Evolutionary conservation across 1,140 invertebrate genomes (phyloP), one percentile per base, ranked within the genome.

Genomic region (Nebria ingens): DNA sequence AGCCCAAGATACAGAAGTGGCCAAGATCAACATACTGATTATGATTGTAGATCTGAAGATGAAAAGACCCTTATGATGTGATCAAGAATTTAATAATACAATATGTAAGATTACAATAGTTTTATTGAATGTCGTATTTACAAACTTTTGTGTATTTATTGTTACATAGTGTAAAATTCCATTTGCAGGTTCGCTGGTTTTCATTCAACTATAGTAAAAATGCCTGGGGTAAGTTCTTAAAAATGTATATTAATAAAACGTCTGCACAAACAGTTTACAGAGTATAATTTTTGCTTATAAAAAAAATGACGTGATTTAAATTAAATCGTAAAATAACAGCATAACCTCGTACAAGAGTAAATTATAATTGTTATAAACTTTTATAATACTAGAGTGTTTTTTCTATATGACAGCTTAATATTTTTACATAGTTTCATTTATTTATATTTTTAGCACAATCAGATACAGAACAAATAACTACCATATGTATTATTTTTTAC

Each of bases 211-310:
- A n/a, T n/a, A n/a, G n/a, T n/a, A n/a, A n/a, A n/a, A n/a, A n/a
- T n/a, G n/a, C n/a, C n/a, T n/a, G n/a, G 25, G 25, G 25, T 34
- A 34, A 34, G 25, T 34, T 34, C 15, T 45, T 45, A 45, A 45
- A 45, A 45, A 45, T 45, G 40, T 45, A 45, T 45, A 45, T 45
- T 17, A 45, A 45, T 45, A 45, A 45, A 45, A 45, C 40, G 17
- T 45, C 40, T 45, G 40, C 9, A 45, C 40, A 45, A 9, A 45
- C 17, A 9, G 40, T 45, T 45, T 45, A 45, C 40, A 45, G 40
- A 45, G 40, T 45, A 45, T 45, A 45, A 11, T 45, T 45, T 4
- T 45, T 45, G 40, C 40, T 45, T 45, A 45, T 45, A 45, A 45
- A 45, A 34, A 34, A 45, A 45, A 45, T 45, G 40, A 45, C 6